Percentiles rank a stretch among this genome's conserved stretches.
These are phyloP conservation scores for Gila robusta DNA, from an alignment of 2,797 vertebrate genomes.

Conservation along the genomic window DNA sequence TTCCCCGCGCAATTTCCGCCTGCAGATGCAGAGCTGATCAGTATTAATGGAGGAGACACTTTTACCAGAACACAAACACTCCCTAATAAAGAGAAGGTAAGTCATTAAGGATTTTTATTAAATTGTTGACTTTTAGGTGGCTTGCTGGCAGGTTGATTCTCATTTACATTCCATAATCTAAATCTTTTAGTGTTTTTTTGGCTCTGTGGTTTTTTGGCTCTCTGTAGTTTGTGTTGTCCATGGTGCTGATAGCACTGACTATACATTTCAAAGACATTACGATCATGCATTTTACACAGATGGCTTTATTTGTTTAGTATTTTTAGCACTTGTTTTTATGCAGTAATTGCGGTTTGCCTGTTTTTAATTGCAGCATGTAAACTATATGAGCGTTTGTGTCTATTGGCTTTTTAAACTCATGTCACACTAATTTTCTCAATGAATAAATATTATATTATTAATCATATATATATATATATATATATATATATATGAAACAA, in stretches of 20 bases:
- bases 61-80: constrained; percentile 65
- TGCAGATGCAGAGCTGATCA: constrained; percentile 64
- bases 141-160: not conserved
- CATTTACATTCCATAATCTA: not conserved
- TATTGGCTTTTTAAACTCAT: not conserved
- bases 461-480: not conserved
- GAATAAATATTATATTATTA: not conserved
- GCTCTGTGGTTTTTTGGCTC: not conserved
- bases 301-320: not conserved
- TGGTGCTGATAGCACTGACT: not conserved
- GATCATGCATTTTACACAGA: not conserved
- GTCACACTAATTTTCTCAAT: not conserved
- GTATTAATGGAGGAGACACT: constrained; percentile 63
- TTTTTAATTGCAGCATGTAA: not conserved
- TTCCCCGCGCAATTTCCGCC: constrained; percentile 58
- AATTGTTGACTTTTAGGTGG: no score
- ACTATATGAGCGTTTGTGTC: not conserved
- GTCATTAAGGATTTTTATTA: rapidly evolving
- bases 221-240: not conserved
- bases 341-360: not conserved
- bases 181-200: not conserved
- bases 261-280: not conserved
- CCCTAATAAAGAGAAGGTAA: constrained; percentile 51
- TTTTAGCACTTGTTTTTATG: not conserved
- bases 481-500: no score